Evolutionary conservation across 2,888 invertebrate genomes (phyloP), one percentile per base, ranked within the genome.

Genomic region (Dryobota labecula): DNA sequence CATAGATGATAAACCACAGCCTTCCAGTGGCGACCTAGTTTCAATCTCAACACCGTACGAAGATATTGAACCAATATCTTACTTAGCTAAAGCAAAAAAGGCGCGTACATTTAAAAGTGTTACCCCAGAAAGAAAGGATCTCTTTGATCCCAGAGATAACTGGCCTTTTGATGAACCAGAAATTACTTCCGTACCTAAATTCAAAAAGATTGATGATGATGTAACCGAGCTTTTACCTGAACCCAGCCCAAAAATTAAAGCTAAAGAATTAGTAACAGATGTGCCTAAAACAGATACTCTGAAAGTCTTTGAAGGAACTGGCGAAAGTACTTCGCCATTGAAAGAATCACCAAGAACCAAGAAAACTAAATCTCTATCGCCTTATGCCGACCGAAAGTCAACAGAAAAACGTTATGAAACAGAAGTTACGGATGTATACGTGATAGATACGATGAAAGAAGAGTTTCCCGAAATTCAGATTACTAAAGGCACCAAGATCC

Each of bases 401-500:
- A 70, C 81, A 18, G 93, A 92, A 41, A 93, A 90, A 78, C 72
- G 80, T 60, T 70, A 78, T 38, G 92, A 93, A 73, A 74, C 84
- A 27, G 92, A 92, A 36, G 88, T 93, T 18, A 95, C 93, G 86
- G 95, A 95, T 85, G 93, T 95, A 3, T 95, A 95, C 73, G 93
- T 96, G 24, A 96, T 96, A 63, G 93, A 96, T 84, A 92, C 95
- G 20, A 90, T 92, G n/a, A 92, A 92, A 78, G 95, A 95, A 43
- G 93, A 95, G 30, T 95, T 94, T 72, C 96, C 96, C 9, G 95
- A 95, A 84, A 95, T 96, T 75, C 94, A 95, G 86, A 95, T 96
- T 72, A 95, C 95, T 38, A 91, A 90, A 84, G 91, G 90, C 24
- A 92, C 80, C 47, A 95, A 94, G 85, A 70, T 89, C 11, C 92